Evolutionary conservation across 2,888 invertebrate genomes (phyloP).

Genomic region (Agrotis exclamationis): DNA sequence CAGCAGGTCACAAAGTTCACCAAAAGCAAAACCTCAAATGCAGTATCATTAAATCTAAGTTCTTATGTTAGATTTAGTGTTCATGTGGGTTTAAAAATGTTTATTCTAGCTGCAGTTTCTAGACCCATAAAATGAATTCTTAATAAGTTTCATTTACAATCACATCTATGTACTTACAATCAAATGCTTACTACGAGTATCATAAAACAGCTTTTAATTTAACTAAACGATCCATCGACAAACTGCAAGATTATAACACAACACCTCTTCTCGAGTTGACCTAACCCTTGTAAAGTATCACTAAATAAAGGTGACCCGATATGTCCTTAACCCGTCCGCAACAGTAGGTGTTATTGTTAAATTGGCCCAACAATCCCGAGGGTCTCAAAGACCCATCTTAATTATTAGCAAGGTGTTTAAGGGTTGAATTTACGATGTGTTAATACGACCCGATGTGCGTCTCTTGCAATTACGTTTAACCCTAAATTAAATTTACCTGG

Average conservation of each 20-base stretch:
- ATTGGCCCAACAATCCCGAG: conserved; percentile 82
- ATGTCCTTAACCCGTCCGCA: conserved; percentile 76
- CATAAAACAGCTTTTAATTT: background rate
- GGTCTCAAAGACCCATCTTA: conserved; percentile 82
- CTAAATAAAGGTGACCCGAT: conserved; percentile 78
- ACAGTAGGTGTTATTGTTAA: conserved; percentile 80
- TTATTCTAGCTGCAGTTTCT: too few relatives aligned
- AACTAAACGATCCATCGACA: conserved; percentile 1
- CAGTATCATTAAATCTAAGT: too few relatives aligned
- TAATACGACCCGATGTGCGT: conserved; percentile 86
- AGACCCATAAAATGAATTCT: too few relatives aligned
- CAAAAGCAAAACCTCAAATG: too few relatives aligned
- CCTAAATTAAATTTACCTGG: conserved; percentile 89
- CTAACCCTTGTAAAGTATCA: conserved; percentile 73
- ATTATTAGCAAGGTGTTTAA: conserved; percentile 89
- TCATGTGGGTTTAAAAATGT: too few relatives aligned
- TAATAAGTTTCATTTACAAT: too few relatives aligned
- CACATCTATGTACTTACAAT: too few relatives aligned
- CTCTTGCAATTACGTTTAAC: conserved; percentile 84
- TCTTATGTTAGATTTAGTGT: too few relatives aligned
- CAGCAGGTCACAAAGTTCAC: too few relatives aligned
- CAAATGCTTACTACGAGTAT: background rate
- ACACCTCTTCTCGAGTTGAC: conserved; percentile 55
- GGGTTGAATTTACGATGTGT: conserved; percentile 89
- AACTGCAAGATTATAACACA: conserved; percentile 38